Conservation (phyloP, 2,888 invertebrate species). For the Temnothorax unifasciatus region DNA sequence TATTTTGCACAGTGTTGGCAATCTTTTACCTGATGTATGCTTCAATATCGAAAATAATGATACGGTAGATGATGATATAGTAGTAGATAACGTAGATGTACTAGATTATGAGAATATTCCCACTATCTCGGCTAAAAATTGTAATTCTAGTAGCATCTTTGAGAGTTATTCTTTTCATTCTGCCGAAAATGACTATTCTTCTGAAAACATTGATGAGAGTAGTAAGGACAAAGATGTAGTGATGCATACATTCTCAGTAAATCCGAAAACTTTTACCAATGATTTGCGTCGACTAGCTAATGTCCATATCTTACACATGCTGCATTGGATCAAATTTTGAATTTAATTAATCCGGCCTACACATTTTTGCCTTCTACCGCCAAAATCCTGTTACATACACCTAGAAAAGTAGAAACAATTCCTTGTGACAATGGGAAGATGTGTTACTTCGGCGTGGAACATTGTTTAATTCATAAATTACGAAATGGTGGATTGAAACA, state of each 20-base stretch:
- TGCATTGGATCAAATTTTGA: constrained; percentile 8
- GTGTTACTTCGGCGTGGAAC: not conserved
- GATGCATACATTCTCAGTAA: constrained; percentile 1
- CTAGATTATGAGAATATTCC: not conserved
- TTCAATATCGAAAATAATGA: constrained; percentile 5
- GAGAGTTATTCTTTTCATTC: not conserved
- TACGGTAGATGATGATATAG: not conserved
- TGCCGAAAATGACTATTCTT: not conserved
- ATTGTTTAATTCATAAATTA: constrained; percentile 19
- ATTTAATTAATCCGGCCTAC: constrained; percentile 7
- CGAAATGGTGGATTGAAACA: constrained; percentile 10
- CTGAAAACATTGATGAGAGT: not conserved
- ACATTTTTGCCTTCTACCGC: constrained; percentile 13
- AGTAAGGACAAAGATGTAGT: not conserved
- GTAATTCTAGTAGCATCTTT: not conserved
- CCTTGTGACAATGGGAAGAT: not conserved
- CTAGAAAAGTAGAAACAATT: constrained; percentile 1
- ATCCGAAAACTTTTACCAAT: constrained; percentile 5
- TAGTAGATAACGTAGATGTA: not conserved
- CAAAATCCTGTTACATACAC: not conserved
- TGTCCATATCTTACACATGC: constrained; percentile 13
- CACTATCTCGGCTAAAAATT: not conserved
- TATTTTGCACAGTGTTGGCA: constrained; percentile 2
- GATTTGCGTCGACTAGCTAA: not conserved
- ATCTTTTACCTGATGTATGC: not conserved